Base-by-base conservation (phyloP, 2,888 invertebrate genomes). In the Tenthredo mesomela region DNA sequence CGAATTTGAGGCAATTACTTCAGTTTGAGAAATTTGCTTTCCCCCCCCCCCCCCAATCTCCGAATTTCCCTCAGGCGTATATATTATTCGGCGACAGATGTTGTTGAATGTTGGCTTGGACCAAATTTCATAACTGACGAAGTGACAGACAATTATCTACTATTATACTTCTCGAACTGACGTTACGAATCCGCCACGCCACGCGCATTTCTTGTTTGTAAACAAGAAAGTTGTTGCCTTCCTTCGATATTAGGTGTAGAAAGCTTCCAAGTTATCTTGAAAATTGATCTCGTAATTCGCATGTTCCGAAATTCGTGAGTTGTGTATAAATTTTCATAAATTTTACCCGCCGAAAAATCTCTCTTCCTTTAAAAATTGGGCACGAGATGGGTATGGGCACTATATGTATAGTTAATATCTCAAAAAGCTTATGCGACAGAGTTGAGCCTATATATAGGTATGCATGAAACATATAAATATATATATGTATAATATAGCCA, bases 1-100 rank as follows among this genome's bases (percentile, higher is more conserved):
- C 61, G 75, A 75, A 84, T 84, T 84, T 58, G 21, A 84, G 29
- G 84, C 75, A 84, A 84, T 75, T 84, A 84, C 84, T 84, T 54
- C 29, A 84, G 75, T 77, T 84, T 75, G 58, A 73, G 73, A 84
- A 84, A 84, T 84, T 84, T 43, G 21, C 61, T 29, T n/a, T 15
- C 37, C 7, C 61, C 15, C 18, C n/a, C n/a, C 6, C 43, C 43
- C 43, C 4, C 43, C 1, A 0, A 0, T 18, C 5, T 6, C 29
- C 71, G 0, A 25, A 40, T 43, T 73, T 15, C 73, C 70, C 18
- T 61, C 25, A 25, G 61, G 25, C 12, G 37, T 70, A 29, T 47
- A 50, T 50, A 77, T 77, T 77, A 54, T 54, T 33, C 75, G 21
- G 50, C 33, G 75, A 25, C 75, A 77, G 75, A 50, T 77, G 75